Conservation (phyloP, 2,888 invertebrate genomes). For the Campoplex capitator region DNA sequence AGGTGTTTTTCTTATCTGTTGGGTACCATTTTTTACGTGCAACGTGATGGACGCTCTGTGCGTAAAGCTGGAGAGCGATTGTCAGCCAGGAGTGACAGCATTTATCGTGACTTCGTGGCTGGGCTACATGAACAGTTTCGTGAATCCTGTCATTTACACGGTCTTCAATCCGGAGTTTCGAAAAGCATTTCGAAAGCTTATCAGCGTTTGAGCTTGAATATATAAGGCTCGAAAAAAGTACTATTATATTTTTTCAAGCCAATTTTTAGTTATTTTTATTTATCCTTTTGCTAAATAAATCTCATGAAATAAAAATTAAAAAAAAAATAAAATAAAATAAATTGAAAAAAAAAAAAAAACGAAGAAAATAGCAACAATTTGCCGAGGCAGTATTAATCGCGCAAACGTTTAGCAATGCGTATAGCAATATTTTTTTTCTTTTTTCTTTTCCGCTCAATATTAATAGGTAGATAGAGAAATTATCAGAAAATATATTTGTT, state of each 20-base stretch:
- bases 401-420: conserved; percentile 70
- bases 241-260: background rate
- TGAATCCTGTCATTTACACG: conserved; percentile 97
- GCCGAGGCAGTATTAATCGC: conserved; percentile 82
- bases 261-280: background rate
- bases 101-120: conserved; percentile 99
- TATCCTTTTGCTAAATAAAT: background rate
- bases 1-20: conserved; percentile 99
- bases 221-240: background rate
- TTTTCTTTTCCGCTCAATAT: conserved; percentile 80
- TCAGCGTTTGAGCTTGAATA: conserved; percentile 83
- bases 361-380: conserved; percentile 51
- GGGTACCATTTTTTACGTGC: conserved; percentile 99
- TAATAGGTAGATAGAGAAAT: conserved; percentile 20
- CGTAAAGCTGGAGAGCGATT: conserved; percentile 92
- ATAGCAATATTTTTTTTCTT: conserved; percentile 75
- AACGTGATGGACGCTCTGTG: conserved; percentile 99
- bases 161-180: conserved; percentile 99
- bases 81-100: conserved; percentile 93
- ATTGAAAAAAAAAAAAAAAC: too few relatives aligned
- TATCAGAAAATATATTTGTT: conserved; percentile 37
- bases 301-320: too few relatives aligned
- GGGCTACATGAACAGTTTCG: conserved; percentile 98
- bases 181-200: conserved; percentile 98
- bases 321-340: too few relatives aligned